Base-by-base conservation (phyloP, 2,113 vertebrate species). In the Brachyhypopomus occidentalis region DNA sequence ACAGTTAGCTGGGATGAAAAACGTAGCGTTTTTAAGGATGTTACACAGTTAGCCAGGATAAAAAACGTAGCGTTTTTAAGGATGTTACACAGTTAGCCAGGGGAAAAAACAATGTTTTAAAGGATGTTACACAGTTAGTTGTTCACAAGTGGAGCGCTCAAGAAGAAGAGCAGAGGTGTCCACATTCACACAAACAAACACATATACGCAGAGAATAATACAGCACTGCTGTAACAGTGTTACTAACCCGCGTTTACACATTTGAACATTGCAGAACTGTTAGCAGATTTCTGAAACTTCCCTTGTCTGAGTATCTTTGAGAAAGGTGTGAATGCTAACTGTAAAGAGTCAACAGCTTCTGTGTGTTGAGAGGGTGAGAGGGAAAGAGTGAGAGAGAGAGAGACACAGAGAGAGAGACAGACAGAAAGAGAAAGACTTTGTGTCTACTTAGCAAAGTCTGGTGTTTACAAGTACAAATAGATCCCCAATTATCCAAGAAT, bases 211-310 rank as follows among this genome's bases (percentile, higher is more conserved):
- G 27, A 80, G n/a, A 70, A 41, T 9, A 11, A 38, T 34, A 70
- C 64, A 69, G 64, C 4, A 19, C 20, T 41, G 19, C 64, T 19
- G 64, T 4, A 20, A 66, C 14, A 22, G 27, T 36, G 27, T 67
- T 36, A 20, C 19, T 67, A 52, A 20, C 62, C 36, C 52, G 23
- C 22, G 16, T 38, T 34, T 55, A 36, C 41, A 25, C 58, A 74
- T 80, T 27, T 66, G 16, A 80, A 66, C 30, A 19, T 66, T 25
- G 22, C 36, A 72, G 22, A 74, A 66, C 79, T 67, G 45, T 78
- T 36, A 56, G 63, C 45, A 74, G 58, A 56, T 70, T 70, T 78
- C 34, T 78, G 64, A 34, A 41, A 41, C 30, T 66, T 59, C 30
- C 20, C 25, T 16, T 55, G 63, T 70, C 36, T 70, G 6, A 8